Percentiles rank a stretch among this genome's conserved stretches.
These are phyloP conservation scores for Drosophila kohkoa DNA, from an alignment of 1,140 invertebrate species.

Conservation along the genomic window DNA sequence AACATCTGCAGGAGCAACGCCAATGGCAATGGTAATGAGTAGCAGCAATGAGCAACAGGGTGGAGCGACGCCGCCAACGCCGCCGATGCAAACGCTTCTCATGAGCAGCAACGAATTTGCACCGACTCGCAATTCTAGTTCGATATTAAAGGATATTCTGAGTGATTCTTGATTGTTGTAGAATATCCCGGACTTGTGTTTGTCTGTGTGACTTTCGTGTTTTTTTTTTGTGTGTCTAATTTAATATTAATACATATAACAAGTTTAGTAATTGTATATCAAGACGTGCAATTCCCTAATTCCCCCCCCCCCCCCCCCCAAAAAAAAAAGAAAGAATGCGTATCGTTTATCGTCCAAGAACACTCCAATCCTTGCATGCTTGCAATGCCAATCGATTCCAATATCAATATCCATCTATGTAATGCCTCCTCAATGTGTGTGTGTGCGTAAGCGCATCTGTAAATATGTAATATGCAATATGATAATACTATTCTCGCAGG, in stretches of 20 bases:
- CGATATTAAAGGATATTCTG: slow-evolving; percentile 89
- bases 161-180: slow-evolving; percentile 87
- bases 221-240: slow-evolving; percentile 3
- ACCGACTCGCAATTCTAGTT: slow-evolving; percentile 88
- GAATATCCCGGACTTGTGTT: slow-evolving; percentile 23
- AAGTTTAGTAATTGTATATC: slow-evolving; percentile 20
- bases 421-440: not conserved
- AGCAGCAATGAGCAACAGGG: slow-evolving; percentile 68
- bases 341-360: slow-evolving; percentile 18
- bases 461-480: slow-evolving; percentile 48
- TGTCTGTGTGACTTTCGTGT: slow-evolving; percentile 2
- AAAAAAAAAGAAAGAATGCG: slow-evolving; percentile 7
- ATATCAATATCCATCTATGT: slow-evolving; percentile 1
- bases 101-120: slow-evolving; percentile 88
- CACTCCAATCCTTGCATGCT: not conserved
- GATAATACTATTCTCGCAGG: slow-evolving; percentile 8
- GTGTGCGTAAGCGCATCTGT: slow-evolving; percentile 19
- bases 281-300: slow-evolving; percentile 28
- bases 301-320: not conserved
- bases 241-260: slow-evolving; percentile 16
- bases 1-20: not conserved
- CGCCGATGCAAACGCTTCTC: slow-evolving; percentile 84
- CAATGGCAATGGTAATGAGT: slow-evolving; percentile 2
- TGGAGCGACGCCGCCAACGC: slow-evolving; percentile 49
- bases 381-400: not conserved